Evolutionary conservation across 2,113 vertebrate genomes (phyloP).

Genomic region (Columbina picui): DNA sequence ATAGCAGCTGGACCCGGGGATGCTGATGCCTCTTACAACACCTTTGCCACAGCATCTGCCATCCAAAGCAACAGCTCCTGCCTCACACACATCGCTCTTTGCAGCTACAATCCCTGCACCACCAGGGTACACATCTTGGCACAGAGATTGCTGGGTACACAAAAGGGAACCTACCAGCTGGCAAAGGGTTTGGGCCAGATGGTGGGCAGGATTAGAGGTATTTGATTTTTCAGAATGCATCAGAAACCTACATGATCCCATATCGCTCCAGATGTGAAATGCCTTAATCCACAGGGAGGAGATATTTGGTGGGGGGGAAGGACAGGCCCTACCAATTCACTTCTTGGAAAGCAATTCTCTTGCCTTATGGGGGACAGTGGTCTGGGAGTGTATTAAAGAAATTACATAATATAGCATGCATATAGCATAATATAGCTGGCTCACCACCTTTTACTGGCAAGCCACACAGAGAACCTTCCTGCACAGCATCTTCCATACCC

Average conservation of each 20-base stretch:
- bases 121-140: neutral
- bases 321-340: neutral
- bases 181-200: neutral
- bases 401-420: neutral
- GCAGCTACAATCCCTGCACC: neutral
- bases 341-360: slow-evolving; percentile 25
- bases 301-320: neutral
- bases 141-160: neutral
- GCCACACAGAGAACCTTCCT: neutral
- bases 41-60: neutral
- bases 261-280: slow-evolving; percentile 33
- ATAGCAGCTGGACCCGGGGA: neutral
- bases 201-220: slow-evolving; percentile 38
- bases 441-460: neutral
- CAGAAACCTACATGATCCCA: slow-evolving; percentile 17
- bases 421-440: neutral
- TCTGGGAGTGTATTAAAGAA: neutral
- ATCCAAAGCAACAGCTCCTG: neutral
- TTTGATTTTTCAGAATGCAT: neutral
- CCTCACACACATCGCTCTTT: accelerated
- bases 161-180: neutral
- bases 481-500: neutral
- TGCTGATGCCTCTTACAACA: accelerated
- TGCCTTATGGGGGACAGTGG: neutral
- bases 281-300: slow-evolving; percentile 26